Evolutionary conservation across 2,888 invertebrate species (phyloP).

Genomic region (Drosophila crucigera): DNA sequence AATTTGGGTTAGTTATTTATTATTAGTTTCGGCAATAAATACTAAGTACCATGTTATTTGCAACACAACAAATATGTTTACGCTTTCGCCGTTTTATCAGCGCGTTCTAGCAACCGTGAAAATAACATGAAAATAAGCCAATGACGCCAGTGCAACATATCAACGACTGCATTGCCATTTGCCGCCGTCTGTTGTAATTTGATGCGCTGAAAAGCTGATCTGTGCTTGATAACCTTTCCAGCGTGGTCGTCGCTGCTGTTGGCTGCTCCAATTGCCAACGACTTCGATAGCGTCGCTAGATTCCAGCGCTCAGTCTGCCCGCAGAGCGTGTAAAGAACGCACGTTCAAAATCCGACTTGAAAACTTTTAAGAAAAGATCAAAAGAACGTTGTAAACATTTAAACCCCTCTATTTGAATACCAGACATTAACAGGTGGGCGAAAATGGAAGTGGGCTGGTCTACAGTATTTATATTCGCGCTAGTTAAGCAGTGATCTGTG

Average conservation of each 20-base stretch:
- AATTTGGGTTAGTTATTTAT: conserved; percentile 58
- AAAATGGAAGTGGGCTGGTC: background rate
- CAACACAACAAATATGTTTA: conserved; percentile 60
- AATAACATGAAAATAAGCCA: conserved; percentile 34
- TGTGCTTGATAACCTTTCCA: conserved; percentile 68
- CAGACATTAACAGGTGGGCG: conserved; percentile 1
- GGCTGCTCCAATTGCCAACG: conserved; percentile 58
- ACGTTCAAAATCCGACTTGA: conserved; percentile 27
- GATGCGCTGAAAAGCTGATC: conserved; percentile 42
- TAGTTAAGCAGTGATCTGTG: background rate
- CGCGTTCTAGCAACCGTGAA: background rate
- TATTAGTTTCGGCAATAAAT: conserved; percentile 7
- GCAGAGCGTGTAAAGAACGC: conserved; percentile 22
- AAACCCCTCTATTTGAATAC: background rate
- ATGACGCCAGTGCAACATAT: conserved; percentile 62
- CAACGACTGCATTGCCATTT: conserved; percentile 41
- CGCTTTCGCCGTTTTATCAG: conserved; percentile 52
- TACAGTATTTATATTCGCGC: background rate
- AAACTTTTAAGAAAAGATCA: background rate
- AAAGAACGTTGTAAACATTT: conserved; percentile 1
- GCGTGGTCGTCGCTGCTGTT: conserved; percentile 28
- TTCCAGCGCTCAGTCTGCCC: conserved; percentile 33
- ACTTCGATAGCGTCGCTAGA: conserved; percentile 12
- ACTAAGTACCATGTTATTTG: background rate
- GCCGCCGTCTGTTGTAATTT: conserved; percentile 52